Conservation (phyloP, 2,113 vertebrate genomes). For the Cavia aperea region DNA sequence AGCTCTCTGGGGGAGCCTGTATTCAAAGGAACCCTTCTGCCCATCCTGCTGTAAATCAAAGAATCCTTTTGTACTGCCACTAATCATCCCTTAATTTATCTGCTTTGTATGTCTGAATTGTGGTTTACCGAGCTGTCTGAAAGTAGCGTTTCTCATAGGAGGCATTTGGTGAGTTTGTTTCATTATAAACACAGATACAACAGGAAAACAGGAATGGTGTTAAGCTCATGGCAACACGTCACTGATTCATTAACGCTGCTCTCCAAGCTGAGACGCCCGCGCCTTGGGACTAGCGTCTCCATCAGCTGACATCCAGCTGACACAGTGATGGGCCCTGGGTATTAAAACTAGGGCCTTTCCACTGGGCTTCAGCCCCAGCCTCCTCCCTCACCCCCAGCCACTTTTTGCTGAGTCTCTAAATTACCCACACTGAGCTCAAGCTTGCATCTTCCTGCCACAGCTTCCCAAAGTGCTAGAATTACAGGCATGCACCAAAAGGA, state of each 20-base stretch:
- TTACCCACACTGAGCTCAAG: background rate
- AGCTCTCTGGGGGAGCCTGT: conserved; percentile 54
- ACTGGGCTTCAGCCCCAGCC: background rate
- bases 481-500: background rate
- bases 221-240: background rate
- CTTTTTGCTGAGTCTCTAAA: background rate
- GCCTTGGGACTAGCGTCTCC: background rate
- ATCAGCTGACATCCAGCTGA: conserved; percentile 6
- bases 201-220: background rate
- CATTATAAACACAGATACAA: background rate
- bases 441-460: background rate
- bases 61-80: conserved; percentile 56
- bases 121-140: conserved; percentile 24
- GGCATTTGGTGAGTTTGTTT: conserved; percentile 28
- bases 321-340: background rate
- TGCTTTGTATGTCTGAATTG: conserved; percentile 43
- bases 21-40: conserved; percentile 62
- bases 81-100: conserved; percentile 62
- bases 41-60: conserved; percentile 54
- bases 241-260: background rate
- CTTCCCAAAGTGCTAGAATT: background rate
- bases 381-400: background rate
- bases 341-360: background rate
- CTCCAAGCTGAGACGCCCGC: background rate
- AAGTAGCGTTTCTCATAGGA: background rate